Evolutionary conservation across 2,888 invertebrate species (phyloP).

Genomic region (Chrysolina haemoptera): DNA sequence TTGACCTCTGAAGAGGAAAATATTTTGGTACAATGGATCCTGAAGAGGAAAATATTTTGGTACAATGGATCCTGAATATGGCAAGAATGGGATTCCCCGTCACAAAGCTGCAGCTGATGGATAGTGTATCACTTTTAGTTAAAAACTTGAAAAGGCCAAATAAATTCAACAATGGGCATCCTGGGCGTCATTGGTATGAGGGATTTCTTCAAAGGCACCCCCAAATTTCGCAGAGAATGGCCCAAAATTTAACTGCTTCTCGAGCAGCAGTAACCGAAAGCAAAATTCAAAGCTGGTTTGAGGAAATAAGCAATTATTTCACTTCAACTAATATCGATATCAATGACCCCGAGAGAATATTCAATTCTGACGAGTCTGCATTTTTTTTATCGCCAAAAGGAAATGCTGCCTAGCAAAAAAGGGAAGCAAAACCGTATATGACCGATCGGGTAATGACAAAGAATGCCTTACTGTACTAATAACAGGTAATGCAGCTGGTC

Average conservation of each 20-base stretch:
- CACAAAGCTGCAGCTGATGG: background rate
- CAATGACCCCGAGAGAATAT: background rate
- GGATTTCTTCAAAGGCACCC: background rate
- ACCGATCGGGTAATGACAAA: background rate
- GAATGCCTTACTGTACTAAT: background rate
- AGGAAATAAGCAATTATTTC: background rate
- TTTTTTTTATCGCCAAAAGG: background rate
- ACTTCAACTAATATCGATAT: background rate
- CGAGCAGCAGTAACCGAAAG: background rate
- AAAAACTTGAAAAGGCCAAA: background rate
- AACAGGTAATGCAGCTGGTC: background rate
- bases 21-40: background rate
- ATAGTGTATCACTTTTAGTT: background rate
- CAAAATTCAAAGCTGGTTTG: background rate
- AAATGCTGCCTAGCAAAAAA: background rate
- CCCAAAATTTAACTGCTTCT: background rate
- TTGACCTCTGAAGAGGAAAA: background rate
- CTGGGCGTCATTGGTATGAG: background rate
- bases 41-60: background rate
- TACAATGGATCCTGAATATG: background rate
- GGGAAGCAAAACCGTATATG: background rate
- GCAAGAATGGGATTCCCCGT: background rate
- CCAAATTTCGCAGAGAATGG: background rate
- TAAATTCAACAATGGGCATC: background rate
- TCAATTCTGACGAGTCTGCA: background rate